Conservation (phyloP, 2,888 invertebrate species). For the Drosophila macrospina region DNA sequence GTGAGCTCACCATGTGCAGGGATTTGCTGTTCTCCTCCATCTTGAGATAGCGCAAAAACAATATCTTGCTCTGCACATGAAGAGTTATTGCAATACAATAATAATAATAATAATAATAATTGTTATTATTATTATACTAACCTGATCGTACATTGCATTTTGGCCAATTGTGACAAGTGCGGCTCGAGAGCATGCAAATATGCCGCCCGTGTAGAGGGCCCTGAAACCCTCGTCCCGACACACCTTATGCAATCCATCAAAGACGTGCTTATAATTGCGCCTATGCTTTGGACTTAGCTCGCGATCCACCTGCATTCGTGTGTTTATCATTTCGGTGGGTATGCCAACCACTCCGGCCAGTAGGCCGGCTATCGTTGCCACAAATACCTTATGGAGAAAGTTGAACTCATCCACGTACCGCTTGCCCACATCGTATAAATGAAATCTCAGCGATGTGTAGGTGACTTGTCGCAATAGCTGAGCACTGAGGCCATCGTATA, state of each 20-base stretch:
- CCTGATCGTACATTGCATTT: conserved; percentile 61
- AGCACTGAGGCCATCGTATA: conserved; percentile 54
- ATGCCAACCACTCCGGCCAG: conserved; percentile 42
- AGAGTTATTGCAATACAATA: no score
- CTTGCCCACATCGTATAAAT: conserved; percentile 50
- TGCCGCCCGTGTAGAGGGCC: conserved; percentile 38
- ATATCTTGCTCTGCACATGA: conserved; percentile 33
- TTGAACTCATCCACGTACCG: conserved; percentile 23
- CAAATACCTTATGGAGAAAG: conserved; percentile 27
- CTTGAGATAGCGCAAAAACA: conserved; percentile 17
- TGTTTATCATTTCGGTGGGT: conserved; percentile 54
- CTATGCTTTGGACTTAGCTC: conserved; percentile 2
- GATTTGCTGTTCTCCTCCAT: conserved; percentile 31
- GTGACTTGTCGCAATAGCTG: conserved; percentile 49
- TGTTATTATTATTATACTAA: no score
- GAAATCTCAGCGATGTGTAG: conserved; percentile 52
- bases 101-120: no score
- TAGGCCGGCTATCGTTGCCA: conserved; percentile 45
- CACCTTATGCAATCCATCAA: conserved; percentile 41
- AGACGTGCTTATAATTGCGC: conserved; percentile 46
- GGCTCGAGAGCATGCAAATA: conserved; percentile 19
- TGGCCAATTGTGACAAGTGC: conserved; percentile 42
- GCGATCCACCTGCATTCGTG: conserved; percentile 58
- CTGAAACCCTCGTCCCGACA: conserved; percentile 32
- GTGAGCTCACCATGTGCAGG: conserved; percentile 50